Evolutionary conservation across 2,888 invertebrate species (phyloP).

Genomic region (Hydropsyche betteni): DNA sequence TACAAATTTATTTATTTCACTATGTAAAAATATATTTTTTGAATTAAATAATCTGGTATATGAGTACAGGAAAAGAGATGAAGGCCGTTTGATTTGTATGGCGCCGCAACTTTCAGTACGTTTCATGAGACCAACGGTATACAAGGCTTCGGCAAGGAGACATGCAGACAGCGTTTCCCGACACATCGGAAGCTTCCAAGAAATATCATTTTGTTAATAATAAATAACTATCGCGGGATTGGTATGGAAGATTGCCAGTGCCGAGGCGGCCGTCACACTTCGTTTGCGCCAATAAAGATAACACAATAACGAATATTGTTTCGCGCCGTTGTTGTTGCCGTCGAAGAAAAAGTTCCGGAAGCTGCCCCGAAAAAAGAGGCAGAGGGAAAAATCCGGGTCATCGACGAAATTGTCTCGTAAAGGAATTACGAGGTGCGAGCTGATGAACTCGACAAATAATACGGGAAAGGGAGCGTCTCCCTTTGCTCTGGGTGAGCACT

Average conservation of each 20-base stretch:
- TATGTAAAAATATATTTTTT: background rate
- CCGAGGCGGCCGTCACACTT: constrained; percentile 39
- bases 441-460: constrained; percentile 29
- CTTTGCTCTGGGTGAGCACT: background rate
- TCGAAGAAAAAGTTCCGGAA: background rate
- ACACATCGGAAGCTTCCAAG: background rate
- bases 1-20: background rate
- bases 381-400: constrained; percentile 15
- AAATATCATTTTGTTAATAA: constrained; percentile 20
- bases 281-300: constrained; percentile 45
- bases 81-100: constrained; percentile 5
- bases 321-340: constrained; percentile 36
- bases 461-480: background rate
- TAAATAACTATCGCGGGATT: constrained; percentile 33
- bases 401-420: constrained; percentile 37
- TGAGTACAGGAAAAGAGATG: background rate
- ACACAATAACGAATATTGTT: constrained; percentile 44
- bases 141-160: background rate
- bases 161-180: background rate
- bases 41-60: background rate
- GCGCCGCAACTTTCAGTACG: background rate
- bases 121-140: background rate
- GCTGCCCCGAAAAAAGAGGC: background rate
- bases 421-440: constrained; percentile 27
- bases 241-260: constrained; percentile 33